A percentile compares a stretch with the other conserved stretches of the same genome.
These are phyloP conservation scores for Actinostola sp. DNA, from an alignment of 92 coral and sea anemone genomes.

Conservation along the genomic window DNA sequence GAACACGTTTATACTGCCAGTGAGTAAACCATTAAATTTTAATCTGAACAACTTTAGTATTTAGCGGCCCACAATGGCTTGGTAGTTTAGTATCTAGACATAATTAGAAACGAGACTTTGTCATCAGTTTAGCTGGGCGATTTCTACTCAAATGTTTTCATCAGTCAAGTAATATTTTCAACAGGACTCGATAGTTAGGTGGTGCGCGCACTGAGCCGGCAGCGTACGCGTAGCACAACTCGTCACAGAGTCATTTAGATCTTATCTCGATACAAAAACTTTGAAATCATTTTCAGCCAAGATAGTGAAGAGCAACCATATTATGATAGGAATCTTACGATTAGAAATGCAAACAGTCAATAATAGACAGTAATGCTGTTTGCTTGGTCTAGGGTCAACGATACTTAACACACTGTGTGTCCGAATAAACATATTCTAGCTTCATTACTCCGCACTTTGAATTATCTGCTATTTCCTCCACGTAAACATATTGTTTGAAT, in stretches of 20 bases:
- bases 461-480: conserved; percentile 28
- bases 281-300: conserved; percentile 10
- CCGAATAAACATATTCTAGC: conserved; percentile 57
- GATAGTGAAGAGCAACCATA: not conserved
- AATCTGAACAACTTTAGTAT: too few relatives aligned
- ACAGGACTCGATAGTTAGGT: too few relatives aligned
- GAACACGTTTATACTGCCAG: too few relatives aligned
- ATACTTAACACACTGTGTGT: conserved; percentile 49
- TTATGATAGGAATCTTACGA: conserved; percentile 29
- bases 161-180: too few relatives aligned
- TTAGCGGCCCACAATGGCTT: too few relatives aligned
- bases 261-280: conserved; percentile 14
- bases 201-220: too few relatives aligned
- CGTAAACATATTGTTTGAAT: conserved; percentile 44
- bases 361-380: conserved; percentile 24
- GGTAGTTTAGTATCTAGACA: too few relatives aligned
- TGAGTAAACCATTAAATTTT: too few relatives aligned
- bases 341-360: conserved; percentile 27
- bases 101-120: too few relatives aligned
- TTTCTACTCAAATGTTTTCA: too few relatives aligned
- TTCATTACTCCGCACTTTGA: conserved; percentile 19
- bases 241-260: conserved; percentile 28
- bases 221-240: not conserved
- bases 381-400: conserved; percentile 34
- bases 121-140: too few relatives aligned